A percentile compares a stretch with the other conserved stretches of the same genome.
phyloP scores from a whole-genome alignment of 1,140 invertebrate genomes.

The Megalonaias nervosa region DNA sequence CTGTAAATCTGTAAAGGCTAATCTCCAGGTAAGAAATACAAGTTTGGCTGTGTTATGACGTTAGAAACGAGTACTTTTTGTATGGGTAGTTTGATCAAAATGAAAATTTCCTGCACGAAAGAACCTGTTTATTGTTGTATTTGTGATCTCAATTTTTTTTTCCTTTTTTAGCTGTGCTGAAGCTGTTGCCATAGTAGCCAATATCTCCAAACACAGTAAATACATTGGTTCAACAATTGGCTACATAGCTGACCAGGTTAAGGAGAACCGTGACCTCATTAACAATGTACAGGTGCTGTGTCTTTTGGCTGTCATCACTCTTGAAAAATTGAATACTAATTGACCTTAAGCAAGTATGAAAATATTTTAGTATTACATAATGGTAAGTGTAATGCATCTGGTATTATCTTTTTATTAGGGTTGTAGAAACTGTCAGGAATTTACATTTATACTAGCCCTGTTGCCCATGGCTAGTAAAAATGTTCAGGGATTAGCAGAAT shows the following conservation, averaged over 20 bases:
- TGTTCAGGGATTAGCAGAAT: too few species aligned
- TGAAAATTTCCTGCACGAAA: neutral
- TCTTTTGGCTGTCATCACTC: neutral
- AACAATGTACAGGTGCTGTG: constrained; percentile 42
- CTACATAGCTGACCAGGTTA: constrained; percentile 69
- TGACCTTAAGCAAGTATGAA: constrained; percentile 7
- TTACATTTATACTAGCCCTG: constrained; percentile 7
- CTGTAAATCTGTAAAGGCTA: neutral
- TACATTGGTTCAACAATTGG: constrained; percentile 70
- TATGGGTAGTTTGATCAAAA: neutral
- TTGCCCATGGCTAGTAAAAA: too few species aligned
- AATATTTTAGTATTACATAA: neutral
- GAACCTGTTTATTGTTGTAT: neutral
- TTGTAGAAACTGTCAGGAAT: neutral
- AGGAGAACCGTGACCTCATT: constrained; percentile 63
- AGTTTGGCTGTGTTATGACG: neutral
- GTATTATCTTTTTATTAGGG: neutral
- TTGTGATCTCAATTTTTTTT: constrained; percentile 7
- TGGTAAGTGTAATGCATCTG: neutral
- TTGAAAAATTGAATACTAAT: constrained; percentile 9
- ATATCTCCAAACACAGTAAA: constrained; percentile 70
- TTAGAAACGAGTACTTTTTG: neutral
- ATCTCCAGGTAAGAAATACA: neutral
- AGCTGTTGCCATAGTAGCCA: constrained; percentile 70
- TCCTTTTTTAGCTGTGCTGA: constrained; percentile 68